These are phyloP conservation scores for Toxotes lorentzi DNA, from an alignment of 2,797 vertebrate genomes.

Conservation along the genomic window DNA sequence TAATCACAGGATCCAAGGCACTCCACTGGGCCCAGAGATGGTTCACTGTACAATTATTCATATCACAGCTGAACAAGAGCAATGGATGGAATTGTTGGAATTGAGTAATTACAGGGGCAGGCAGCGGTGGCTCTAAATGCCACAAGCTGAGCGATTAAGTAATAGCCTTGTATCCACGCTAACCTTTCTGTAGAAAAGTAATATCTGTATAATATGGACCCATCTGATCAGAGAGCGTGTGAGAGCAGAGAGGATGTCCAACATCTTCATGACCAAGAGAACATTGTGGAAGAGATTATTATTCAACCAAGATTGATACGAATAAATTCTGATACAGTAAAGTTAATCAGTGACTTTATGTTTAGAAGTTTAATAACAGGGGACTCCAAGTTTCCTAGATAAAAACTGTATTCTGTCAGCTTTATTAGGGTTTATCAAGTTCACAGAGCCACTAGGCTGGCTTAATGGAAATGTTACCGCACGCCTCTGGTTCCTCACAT, in stretches of 20 bases:
- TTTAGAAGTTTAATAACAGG: neutral
- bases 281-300: neutral
- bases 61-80: conserved; percentile 75
- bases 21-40: conserved; percentile 58
- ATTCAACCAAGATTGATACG: neutral
- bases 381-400: neutral
- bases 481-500: neutral
- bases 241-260: conserved; percentile 12
- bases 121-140: conserved; percentile 73
- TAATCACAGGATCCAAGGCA: conserved; percentile 70
- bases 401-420: neutral
- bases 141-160: conserved; percentile 81
- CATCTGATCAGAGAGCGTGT: conserved; percentile 54
- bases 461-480: neutral
- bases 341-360: conserved; percentile 6
- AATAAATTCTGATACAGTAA: neutral
- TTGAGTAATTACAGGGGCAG: conserved; percentile 80
- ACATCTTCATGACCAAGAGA: neutral
- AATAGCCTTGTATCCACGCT: conserved; percentile 75
- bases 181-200: conserved; percentile 77
- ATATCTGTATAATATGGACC: conserved; percentile 69
- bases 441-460: conserved; percentile 6
- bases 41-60: conserved; percentile 81
- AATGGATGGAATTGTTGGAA: conserved; percentile 74
- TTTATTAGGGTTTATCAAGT: conserved; percentile 2